Base-by-base conservation (phyloP, 2,888 invertebrate species). In the Frankliniella intonsa region DNA sequence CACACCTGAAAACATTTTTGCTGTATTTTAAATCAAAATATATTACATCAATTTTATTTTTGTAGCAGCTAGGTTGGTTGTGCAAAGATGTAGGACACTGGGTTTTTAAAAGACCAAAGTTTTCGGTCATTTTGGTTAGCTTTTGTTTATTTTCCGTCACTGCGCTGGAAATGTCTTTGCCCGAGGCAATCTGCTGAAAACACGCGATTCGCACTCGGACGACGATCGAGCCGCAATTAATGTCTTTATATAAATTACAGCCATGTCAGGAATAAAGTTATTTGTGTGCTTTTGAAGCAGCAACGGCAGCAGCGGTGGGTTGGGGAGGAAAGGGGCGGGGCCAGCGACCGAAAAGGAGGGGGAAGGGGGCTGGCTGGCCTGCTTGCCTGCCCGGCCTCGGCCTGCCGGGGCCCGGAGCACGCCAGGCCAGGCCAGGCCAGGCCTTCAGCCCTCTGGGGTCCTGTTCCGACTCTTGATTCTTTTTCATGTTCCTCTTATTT, bases 181-280 rank as follows among this genome's bases (percentile, higher is more conserved):
- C 38, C 5, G 38, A 38, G 11, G 62, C 14, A 0, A 62, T n/a
- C 62, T 14, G 62, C 17, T 62, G 38, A 62, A 62, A 62, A 11
- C 69, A 76, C 69, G 22, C 69, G 25, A 12, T 76, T 25, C 25
- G 11, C 69, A 9, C 25, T 25, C 69, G 25, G 69, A 76, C 69
- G 69, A 76, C 69, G 62, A 25, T 76, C 69, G 69, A 25, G 22
- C 25, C 69, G 69, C 69, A 76, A 76, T 76, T 76, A 76, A 76
- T 22, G 69, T 76, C 69, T 76, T 25, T 22, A 76, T 76, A 76
- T 76, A 76, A 76, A 76, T 76, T 76, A 76, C 69, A 76, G 69
- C 69, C 25, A 1, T 25, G 69, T 76, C 69, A 76, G 69, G 25
- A 76, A 76, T 76, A 76, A 76, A 76, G 69, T 76, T 76, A 76